Percentiles rank a stretch among this genome's conserved stretches.
These are phyloP conservation scores for Muntiacus reevesi DNA, from an alignment of 2,113 vertebrate genomes.

Conservation along the genomic window DNA sequence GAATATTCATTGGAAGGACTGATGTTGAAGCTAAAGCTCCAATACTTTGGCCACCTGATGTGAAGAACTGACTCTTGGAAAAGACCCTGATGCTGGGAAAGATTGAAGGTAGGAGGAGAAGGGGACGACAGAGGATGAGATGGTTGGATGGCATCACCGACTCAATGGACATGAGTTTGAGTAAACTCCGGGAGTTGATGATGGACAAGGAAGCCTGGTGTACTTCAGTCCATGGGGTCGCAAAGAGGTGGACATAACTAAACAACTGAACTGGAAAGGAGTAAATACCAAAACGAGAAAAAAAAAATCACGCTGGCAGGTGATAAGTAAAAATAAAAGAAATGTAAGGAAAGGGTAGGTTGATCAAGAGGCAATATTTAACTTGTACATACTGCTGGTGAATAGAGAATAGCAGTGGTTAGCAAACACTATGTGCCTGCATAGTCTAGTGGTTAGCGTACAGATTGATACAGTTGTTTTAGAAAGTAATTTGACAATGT, in stretches of 20 bases:
- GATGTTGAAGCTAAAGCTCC: not conserved
- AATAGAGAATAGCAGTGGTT: not conserved
- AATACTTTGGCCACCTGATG: not conserved
- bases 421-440: not conserved
- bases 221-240: not conserved
- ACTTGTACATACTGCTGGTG: not conserved
- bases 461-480: not conserved
- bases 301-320: not conserved
- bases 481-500: not conserved
- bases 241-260: not conserved
- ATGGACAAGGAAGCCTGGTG: not conserved
- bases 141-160: not conserved
- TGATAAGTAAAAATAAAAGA: conserved; percentile 32
- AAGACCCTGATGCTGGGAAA: not conserved
- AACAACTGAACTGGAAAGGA: not conserved
- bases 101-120: not conserved
- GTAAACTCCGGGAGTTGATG: not conserved
- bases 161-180: not conserved
- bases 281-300: not conserved
- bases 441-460: not conserved
- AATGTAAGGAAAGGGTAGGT: not conserved
- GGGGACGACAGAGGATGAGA: not conserved
- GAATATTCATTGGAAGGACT: not conserved
- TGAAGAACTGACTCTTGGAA: not conserved
- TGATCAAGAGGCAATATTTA: not conserved